phyloP scores from a whole-genome alignment of 2,113 vertebrate species.

The Brachionichthys hirsutus region DNA sequence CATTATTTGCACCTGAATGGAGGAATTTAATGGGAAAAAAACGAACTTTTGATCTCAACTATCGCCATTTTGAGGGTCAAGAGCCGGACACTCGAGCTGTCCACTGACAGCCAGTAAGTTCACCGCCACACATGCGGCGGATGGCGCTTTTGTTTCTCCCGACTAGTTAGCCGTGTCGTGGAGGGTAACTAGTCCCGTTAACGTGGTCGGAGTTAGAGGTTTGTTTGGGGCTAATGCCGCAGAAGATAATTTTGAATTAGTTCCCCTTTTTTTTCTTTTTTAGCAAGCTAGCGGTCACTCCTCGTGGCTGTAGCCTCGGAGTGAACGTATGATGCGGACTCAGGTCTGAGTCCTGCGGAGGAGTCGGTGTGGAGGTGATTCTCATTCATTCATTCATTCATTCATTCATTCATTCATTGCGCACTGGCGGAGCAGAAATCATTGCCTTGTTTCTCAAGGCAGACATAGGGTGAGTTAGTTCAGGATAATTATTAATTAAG shows the following conservation, averaged over 20 bases:
- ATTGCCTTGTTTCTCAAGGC: too few relatives aligned
- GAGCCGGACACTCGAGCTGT: neutral
- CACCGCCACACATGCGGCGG: constrained; percentile 43
- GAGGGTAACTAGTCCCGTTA: neutral
- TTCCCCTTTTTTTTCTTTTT: too few relatives aligned
- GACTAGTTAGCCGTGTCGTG: constrained; percentile 28
- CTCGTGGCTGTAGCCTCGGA: constrained; percentile 3
- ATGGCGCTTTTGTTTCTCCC: constrained; percentile 27
- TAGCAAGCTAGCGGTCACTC: constrained; percentile 22
- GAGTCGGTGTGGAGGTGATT: too few relatives aligned
- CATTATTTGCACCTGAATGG: neutral
- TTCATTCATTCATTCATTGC: too few relatives aligned
- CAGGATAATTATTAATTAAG: too few relatives aligned
- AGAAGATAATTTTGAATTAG: too few relatives aligned
- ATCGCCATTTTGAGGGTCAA: neutral
- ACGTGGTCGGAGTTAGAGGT: neutral
- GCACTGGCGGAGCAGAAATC: too few relatives aligned
- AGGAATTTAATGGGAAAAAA: neutral
- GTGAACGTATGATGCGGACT: constrained; percentile 1
- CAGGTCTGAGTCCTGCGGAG: neutral
- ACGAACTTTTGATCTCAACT: neutral
- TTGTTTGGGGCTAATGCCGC: too few relatives aligned
- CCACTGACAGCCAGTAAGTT: constrained; percentile 26
- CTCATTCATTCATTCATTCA: too few relatives aligned
- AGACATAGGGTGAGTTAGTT: too few relatives aligned